These are phyloP conservation scores for Icerya purchasi DNA, from an alignment of 2,888 invertebrate species.

Conservation along the genomic window DNA sequence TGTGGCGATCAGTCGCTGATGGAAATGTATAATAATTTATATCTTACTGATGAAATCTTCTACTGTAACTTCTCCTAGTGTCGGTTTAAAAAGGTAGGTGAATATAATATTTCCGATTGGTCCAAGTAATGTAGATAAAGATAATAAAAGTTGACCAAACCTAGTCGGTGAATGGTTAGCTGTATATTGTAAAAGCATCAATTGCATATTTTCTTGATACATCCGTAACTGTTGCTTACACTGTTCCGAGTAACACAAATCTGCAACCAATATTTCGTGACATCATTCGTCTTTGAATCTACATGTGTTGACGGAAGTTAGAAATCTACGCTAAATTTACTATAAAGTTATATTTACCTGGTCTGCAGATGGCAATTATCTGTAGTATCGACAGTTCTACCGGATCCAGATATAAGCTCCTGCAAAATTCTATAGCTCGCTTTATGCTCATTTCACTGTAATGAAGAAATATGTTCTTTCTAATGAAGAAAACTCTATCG, in stretches of 20 bases:
- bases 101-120: conserved; percentile 6
- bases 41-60: background rate
- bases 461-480: no score
- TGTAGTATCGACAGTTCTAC: conserved; percentile 18
- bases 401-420: conserved; percentile 15
- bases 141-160: conserved; percentile 7
- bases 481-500: background rate
- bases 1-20: no score
- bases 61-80: background rate
- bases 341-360: conserved; percentile 17
- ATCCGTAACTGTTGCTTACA: conserved; percentile 2
- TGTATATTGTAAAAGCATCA: conserved; percentile 5
- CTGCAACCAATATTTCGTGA: no score
- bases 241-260: conserved; percentile 7
- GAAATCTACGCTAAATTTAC: no score
- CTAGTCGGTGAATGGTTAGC: conserved; percentile 2
- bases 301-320: no score
- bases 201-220: conserved; percentile 3
- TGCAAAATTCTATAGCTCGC: conserved; percentile 3
- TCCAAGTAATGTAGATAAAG: conserved; percentile 25
- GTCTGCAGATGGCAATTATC: conserved; percentile 17
- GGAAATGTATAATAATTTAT: no score
- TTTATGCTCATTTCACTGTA: conserved; percentile 1
- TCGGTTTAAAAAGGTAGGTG: conserved; percentile 12
- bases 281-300: no score